Base-by-base conservation (phyloP, 2,797 vertebrate species). In the Bucorvus abyssinicus region DNA sequence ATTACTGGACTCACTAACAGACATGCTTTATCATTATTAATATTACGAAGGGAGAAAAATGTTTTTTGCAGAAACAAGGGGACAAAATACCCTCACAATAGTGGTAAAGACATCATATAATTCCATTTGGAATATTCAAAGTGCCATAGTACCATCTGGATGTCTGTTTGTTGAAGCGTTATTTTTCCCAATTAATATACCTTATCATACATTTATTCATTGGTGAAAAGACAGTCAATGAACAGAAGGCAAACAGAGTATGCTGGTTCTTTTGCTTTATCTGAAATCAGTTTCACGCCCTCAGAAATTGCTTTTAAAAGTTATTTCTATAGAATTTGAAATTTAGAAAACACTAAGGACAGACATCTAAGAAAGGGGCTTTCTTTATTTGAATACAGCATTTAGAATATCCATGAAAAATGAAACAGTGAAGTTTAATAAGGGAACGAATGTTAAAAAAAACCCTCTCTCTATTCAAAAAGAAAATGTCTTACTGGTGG, bases 121-220 rank as follows among this genome's bases (percentile, higher is more conserved):
- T 96, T 94, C 92, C 84, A 94, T 94, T 96, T 95, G 91, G 85
- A 96, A 60, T 89, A 87, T 93, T 97, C 77, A 85, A 73, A 97
- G 73, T 96, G 84, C 79, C 42, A 52, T 56, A 83, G 69, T 56
- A 94, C 92, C 95, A 96, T 96, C 95, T 97, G 96, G 94, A 82
- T 95, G 84, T 89, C 49, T 95, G 87, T 96, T 95, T 94, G 90
- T 87, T 92, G 86, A 93, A 87, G 76, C 44, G 4, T 82, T 85
- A 73, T 92, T 94, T 96, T 94, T 87, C 56, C 92, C 64, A 88
- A 95, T 94, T 96, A 96, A 95, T 96, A 86, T 85, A 90, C 68
- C 69, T 94, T 87, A 87, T 95, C 71, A 87, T 90, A 87, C 64
- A 83, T 94, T 95, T 96, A 94, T 92, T 96, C 64, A 78, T 56